Conservation (phyloP, 2,113 vertebrate species). For the Halichoeres trimaculatus region DNA sequence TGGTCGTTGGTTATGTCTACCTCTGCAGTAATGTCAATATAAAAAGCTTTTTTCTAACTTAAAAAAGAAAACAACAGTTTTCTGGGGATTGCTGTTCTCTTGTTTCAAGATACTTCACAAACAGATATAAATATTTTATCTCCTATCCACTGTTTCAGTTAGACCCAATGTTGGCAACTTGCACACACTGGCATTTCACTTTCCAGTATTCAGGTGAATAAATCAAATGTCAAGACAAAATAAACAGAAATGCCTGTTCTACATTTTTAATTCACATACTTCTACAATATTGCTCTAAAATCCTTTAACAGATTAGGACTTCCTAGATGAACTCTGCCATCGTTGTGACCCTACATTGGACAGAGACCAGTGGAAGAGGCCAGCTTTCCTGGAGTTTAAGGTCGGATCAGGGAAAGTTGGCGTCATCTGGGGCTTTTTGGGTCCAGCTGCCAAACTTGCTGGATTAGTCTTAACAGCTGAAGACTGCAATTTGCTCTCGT, state of each 20-base stretch:
- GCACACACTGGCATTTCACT: background rate
- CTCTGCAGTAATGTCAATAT: too few species aligned
- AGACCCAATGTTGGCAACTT: too few species aligned
- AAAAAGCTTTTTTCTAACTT: too few species aligned
- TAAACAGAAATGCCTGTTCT: background rate
- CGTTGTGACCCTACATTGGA: constrained; percentile 16
- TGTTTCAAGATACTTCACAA: too few species aligned
- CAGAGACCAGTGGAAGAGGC: background rate
- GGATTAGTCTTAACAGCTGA: constrained; percentile 74
- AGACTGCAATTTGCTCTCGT: constrained; percentile 61
- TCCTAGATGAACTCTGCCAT: background rate
- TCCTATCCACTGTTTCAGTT: too few species aligned
- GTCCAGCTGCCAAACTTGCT: constrained; percentile 57
- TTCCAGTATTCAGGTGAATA: background rate
- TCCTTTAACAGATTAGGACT: background rate
- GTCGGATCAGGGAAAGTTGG: constrained; percentile 53
- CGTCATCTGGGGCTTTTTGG: constrained; percentile 42
- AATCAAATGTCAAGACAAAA: background rate
- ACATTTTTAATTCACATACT: background rate
- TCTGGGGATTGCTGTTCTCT: too few species aligned
- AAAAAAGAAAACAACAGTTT: too few species aligned
- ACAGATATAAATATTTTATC: too few species aligned
- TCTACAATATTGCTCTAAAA: background rate
- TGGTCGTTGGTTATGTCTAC: too few species aligned
- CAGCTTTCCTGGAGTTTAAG: constrained; percentile 41